These are phyloP conservation scores for Nasonia vitripennis DNA, from an alignment of 1,140 invertebrate species.

Conservation along the genomic window DNA sequence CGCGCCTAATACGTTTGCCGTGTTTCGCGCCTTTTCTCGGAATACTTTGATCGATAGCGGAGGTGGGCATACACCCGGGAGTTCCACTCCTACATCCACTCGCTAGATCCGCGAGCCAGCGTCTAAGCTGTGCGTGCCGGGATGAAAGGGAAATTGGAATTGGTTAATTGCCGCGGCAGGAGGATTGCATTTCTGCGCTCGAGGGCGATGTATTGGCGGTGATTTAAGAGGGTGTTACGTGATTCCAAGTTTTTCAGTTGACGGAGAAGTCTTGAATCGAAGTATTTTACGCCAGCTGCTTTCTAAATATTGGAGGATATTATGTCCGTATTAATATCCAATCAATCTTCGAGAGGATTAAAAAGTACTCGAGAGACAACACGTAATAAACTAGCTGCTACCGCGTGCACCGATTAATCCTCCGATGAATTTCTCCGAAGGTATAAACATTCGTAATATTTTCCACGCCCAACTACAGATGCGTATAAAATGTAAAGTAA, in stretches of 20 bases:
- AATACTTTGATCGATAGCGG: conserved; percentile 25
- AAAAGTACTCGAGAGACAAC: no score
- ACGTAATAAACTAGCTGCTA: no score
- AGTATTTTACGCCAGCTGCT: no score
- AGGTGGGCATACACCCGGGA: background rate
- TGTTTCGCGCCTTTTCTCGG: conserved; percentile 5
- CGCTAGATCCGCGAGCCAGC: background rate
- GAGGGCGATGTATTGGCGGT: background rate
- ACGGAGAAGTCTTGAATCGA: no score
- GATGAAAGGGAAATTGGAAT: background rate
- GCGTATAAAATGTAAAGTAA: no score
- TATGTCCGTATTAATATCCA: no score
- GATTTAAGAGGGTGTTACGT: background rate
- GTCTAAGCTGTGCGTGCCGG: background rate
- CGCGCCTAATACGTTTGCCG: conserved; percentile 14
- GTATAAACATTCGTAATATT: no score
- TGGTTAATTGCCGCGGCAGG: conserved; percentile 7
- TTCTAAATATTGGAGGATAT: no score
- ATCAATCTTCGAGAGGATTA: background rate
- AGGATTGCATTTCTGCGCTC: background rate
- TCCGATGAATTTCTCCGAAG: no score
- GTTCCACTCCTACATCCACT: background rate
- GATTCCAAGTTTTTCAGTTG: no score
- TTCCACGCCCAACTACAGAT: no score
- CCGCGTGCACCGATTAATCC: no score